Conservation (phyloP, 2,797 vertebrate genomes). For the Pangasius sanitwongsei region DNA sequence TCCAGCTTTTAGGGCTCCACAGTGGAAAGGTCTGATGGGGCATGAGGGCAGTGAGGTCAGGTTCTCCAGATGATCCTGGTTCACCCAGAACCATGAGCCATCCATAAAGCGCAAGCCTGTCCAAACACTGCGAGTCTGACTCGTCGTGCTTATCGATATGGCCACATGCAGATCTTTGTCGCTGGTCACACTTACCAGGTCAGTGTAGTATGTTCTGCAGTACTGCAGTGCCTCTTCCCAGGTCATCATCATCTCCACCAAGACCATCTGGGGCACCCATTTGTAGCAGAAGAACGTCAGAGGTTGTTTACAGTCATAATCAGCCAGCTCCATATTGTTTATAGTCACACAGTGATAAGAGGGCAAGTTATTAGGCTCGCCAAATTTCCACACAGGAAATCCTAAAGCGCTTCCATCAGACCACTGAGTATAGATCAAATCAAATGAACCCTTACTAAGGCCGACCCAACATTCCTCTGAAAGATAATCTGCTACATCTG, state of each 20-base stretch:
- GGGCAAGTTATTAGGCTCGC: rapidly evolving
- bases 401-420: conserved; percentile 23
- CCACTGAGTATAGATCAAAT: not conserved
- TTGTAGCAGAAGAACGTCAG: conserved; percentile 25
- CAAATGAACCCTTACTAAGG: not conserved
- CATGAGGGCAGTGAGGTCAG: not conserved
- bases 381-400: not conserved
- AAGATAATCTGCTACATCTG: not conserved
- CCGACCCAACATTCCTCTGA: not conserved
- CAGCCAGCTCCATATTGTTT: not conserved
- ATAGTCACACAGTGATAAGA: not conserved
- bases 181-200: conserved; percentile 23
- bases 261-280: not conserved
- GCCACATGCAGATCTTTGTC: not conserved
- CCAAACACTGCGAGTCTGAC: not conserved
- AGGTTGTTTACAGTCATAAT: not conserved
- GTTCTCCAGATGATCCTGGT: conserved; percentile 3
- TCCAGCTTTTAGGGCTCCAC: conserved; percentile 29
- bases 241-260: conserved; percentile 18
- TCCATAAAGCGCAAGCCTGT: conserved; percentile 25
- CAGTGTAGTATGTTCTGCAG: conserved; percentile 18
- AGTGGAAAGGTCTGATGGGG: not conserved
- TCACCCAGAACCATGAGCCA: conserved; percentile 25
- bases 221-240: conserved; percentile 24
- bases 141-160: not conserved